Percentiles rank a stretch among this genome's conserved stretches.
phyloP scores from a whole-genome alignment of 1,140 invertebrate species.

The Ctenoplectra terminalis region DNA sequence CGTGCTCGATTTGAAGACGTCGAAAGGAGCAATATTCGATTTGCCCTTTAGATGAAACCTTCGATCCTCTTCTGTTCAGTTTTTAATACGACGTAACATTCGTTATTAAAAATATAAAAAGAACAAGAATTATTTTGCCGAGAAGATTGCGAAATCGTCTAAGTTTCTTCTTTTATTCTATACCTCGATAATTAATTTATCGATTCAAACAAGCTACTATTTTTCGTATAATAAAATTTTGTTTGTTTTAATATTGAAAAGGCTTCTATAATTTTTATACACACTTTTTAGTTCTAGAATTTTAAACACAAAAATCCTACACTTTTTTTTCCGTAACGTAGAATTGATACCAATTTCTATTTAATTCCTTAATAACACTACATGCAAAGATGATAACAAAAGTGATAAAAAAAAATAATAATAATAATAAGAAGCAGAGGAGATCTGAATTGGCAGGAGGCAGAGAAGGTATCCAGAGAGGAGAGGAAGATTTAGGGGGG shows the following conservation, averaged over 20 bases:
- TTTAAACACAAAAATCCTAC: too few species aligned
- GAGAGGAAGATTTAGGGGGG: neutral
- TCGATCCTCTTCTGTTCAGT: neutral
- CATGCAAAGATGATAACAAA: neutral
- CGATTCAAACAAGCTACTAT: too few species aligned
- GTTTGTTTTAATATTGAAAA: too few species aligned
- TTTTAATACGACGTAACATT: neutral
- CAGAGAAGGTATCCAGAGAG: neutral
- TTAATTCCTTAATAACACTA: neutral
- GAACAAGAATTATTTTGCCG: neutral
- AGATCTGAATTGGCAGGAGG: neutral
- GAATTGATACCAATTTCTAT: neutral
- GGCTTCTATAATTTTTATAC: too few species aligned
- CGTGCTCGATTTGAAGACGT: conserved; percentile 41
- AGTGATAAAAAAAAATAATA: too few species aligned
- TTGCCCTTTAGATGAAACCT: neutral
- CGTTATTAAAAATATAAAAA: neutral
- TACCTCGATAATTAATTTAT: too few species aligned
- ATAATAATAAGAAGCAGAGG: neutral
- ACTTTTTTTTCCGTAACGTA: too few species aligned
- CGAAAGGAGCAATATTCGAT: conserved; percentile 55
- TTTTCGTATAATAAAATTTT: too few species aligned
- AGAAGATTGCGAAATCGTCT: too few species aligned
- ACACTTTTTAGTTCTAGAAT: too few species aligned
- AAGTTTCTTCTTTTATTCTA: too few species aligned